Percentiles rank a stretch among this genome's conserved stretches.
Evolutionary conservation across 1,140 invertebrate species (phyloP).

Genomic region (Drosophila burlai): DNA sequence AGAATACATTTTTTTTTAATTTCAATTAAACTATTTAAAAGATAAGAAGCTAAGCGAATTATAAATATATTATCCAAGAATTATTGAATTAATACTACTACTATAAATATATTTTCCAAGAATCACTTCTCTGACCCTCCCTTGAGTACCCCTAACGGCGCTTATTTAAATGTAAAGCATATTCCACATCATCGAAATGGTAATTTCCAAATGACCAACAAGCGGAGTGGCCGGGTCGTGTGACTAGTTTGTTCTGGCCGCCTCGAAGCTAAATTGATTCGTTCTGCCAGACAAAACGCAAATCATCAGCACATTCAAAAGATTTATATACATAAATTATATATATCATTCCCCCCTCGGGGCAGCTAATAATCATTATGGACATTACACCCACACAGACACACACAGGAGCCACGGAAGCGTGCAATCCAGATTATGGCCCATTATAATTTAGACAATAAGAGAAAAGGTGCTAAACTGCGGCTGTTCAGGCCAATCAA

Average conservation of each 20-base stretch:
- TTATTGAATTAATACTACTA: no score
- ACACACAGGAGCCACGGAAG: not conserved
- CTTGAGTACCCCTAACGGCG: conserved; percentile 22
- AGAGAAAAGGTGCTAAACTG: conserved; percentile 60
- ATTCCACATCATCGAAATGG: conserved; percentile 42
- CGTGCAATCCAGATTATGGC: conserved; percentile 24
- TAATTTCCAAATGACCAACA: conserved; percentile 26
- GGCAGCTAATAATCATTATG: conserved; percentile 11
- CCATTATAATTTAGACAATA: conserved; percentile 31
- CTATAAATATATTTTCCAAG: not conserved
- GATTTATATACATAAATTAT: not conserved
- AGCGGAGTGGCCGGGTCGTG: conserved; percentile 27
- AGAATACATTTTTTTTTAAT: no score
- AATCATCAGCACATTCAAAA: conserved; percentile 16
- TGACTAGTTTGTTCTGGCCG: conserved; percentile 33
- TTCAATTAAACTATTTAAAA: no score
- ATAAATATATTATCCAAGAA: no score
- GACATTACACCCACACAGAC: conserved; percentile 1
- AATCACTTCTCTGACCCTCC: not conserved
- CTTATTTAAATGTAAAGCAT: conserved; percentile 45
- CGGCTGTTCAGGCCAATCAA: conserved; percentile 26
- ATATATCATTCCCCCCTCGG: not conserved
- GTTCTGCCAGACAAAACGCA: conserved; percentile 39
- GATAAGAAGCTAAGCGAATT: no score
- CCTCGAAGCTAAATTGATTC: conserved; percentile 1